These are phyloP conservation scores for Drosophila kurseongensis DNA, from an alignment of 1,140 invertebrate species.

Conservation along the genomic window DNA sequence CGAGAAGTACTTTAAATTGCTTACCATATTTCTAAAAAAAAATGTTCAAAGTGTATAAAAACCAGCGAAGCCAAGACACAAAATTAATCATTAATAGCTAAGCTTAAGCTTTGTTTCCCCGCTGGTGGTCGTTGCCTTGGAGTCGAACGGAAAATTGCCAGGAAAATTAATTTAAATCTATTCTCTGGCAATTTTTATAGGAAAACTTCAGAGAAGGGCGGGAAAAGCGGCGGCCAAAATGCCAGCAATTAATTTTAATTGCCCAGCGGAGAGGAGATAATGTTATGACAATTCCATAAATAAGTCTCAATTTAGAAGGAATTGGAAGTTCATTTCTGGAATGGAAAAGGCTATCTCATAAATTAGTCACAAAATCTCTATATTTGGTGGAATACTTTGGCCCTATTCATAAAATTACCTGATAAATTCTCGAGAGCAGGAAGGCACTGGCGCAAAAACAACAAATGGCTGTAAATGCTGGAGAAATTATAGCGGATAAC, in stretches of 20 bases:
- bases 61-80: conserved; percentile 13
- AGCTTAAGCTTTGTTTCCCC: conserved; percentile 41
- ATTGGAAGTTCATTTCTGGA: conserved; percentile 32
- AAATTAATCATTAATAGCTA: conserved; percentile 75
- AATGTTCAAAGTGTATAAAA: neutral
- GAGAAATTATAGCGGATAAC: conserved; percentile 13
- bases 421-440: conserved; percentile 41
- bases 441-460: conserved; percentile 28
- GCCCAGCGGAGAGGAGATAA: conserved; percentile 42
- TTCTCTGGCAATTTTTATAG: conserved; percentile 69
- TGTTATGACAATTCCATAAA: conserved; percentile 76
- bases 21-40: neutral
- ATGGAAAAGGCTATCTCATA: conserved; percentile 34
- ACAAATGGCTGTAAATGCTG: conserved; percentile 47
- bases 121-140: conserved; percentile 38
- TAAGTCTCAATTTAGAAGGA: conserved; percentile 29
- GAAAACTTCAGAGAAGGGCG: conserved; percentile 18
- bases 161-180: conserved; percentile 73
- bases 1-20: too few species aligned
- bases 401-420: conserved; percentile 53
- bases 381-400: conserved; percentile 11
- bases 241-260: conserved; percentile 76
- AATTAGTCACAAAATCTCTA: conserved; percentile 60
- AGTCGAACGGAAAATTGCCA: conserved; percentile 50
- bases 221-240: conserved; percentile 34